Percentiles rank a stretch among this genome's conserved stretches.
Conservation (phyloP, 2,888 invertebrate species). For the Copidosoma aretas region DNA sequence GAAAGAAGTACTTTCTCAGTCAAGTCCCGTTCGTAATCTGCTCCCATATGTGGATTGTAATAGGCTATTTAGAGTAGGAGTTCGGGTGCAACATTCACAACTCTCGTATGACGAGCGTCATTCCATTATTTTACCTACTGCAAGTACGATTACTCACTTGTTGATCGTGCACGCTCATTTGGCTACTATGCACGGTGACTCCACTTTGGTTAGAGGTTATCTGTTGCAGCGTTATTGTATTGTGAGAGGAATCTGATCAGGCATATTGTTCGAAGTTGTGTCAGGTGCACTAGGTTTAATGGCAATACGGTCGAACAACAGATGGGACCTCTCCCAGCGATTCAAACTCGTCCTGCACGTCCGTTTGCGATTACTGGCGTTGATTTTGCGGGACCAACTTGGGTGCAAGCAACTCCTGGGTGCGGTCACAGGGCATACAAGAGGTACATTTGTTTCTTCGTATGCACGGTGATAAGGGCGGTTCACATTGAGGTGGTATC, state of each 20-base stretch:
- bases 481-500: slow-evolving; percentile 7
- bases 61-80: slow-evolving; percentile 2
- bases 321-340: slow-evolving; percentile 4
- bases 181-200: slow-evolving; percentile 3
- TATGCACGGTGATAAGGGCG: neutral
- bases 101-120: neutral
- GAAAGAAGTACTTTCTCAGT: neutral
- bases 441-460: neutral
- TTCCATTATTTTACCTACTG: neutral
- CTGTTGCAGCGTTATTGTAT: neutral
- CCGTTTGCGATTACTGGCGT: slow-evolving; percentile 7
- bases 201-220: neutral
- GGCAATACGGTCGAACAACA: slow-evolving; percentile 1
- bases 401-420: neutral
- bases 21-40: neutral
- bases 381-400: slow-evolving; percentile 12
- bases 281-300: neutral
- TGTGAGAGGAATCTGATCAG: neutral
- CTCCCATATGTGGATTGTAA: neutral
- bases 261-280: neutral
- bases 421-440: slow-evolving; percentile 4
- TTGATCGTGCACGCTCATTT: neutral
- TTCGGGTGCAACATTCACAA: neutral
- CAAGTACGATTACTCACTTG: neutral
- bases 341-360: neutral